Conservation (phyloP, 2,797 vertebrate genomes). For the Rhinella marina region DNA sequence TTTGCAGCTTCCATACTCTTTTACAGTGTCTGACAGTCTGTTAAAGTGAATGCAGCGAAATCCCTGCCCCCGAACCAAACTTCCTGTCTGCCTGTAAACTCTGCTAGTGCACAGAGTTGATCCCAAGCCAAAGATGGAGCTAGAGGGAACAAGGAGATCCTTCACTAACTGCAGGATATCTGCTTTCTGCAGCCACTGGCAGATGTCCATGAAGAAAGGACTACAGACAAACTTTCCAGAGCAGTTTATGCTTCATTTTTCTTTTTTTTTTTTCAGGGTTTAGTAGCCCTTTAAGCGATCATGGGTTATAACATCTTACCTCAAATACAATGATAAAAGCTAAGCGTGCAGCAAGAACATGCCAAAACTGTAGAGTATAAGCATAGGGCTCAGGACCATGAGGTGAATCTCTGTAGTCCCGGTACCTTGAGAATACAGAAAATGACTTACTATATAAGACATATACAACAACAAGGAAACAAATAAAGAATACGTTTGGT, state of each 20-base stretch:
- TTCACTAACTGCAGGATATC: no score
- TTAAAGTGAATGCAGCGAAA: no score
- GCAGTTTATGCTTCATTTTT: no score
- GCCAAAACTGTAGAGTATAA: conserved; percentile 86
- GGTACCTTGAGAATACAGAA: conserved; percentile 68
- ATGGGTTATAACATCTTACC: conserved; percentile 66
- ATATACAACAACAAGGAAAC: neutral
- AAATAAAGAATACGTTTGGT: neutral
- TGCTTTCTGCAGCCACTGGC: no score
- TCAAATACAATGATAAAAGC: conserved; percentile 86
- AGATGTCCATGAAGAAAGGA: no score
- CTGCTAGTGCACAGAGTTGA: no score
- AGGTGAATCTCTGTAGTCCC: conserved; percentile 82
- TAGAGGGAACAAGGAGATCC: neutral
- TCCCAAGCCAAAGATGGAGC: neutral
- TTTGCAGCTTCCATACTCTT: no score
- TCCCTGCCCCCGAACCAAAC: no score
- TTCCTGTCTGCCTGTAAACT: no score
- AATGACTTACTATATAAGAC: neutral
- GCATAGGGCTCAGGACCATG: conserved; percentile 77
- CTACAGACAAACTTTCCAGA: no score
- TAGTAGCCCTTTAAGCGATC: neutral
- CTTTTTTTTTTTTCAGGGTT: no score
- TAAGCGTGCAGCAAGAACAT: conserved; percentile 80
- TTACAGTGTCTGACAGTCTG: no score